Conservation (phyloP, 2,888 invertebrate species). For the Troides oblongomaculatus region DNA sequence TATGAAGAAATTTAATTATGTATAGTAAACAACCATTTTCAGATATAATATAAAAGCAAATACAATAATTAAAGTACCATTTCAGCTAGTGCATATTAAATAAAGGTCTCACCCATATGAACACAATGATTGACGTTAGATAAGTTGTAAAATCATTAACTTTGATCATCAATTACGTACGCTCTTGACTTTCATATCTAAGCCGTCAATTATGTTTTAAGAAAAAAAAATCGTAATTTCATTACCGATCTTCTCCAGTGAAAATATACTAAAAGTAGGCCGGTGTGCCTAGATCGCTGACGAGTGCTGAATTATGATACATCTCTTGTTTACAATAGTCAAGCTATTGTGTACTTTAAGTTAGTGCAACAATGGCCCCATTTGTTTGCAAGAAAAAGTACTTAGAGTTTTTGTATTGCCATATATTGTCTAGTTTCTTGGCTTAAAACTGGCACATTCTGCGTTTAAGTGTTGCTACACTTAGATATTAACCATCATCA, state of each 20-base stretch:
- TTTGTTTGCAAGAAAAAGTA: background rate
- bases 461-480: background rate
- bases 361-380: background rate
- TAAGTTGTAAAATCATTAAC: background rate
- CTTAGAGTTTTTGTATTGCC: constrained; percentile 2
- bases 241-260: constrained; percentile 25
- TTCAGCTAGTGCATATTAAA: background rate
- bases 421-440: constrained; percentile 1
- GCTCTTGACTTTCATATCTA: constrained; percentile 28
- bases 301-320: constrained; percentile 22
- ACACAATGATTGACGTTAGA: background rate
- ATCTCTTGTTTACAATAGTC: constrained; percentile 9
- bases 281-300: constrained; percentile 22
- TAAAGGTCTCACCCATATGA: background rate
- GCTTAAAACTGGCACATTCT: constrained; percentile 5
- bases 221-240: constrained; percentile 24
- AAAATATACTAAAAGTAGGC: constrained; percentile 28
- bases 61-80: background rate
- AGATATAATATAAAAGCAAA: no score
- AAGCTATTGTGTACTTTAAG: constrained; percentile 18
- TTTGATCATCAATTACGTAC: constrained; percentile 16
- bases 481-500: background rate
- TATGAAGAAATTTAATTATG: no score
- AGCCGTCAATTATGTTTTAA: constrained; percentile 19
- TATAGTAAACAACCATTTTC: no score